Percentiles rank a stretch among this genome's conserved stretches.
These are phyloP conservation scores for Latrodectus hesperus DNA, from an alignment of 2,888 invertebrate genomes.

Conservation along the genomic window DNA sequence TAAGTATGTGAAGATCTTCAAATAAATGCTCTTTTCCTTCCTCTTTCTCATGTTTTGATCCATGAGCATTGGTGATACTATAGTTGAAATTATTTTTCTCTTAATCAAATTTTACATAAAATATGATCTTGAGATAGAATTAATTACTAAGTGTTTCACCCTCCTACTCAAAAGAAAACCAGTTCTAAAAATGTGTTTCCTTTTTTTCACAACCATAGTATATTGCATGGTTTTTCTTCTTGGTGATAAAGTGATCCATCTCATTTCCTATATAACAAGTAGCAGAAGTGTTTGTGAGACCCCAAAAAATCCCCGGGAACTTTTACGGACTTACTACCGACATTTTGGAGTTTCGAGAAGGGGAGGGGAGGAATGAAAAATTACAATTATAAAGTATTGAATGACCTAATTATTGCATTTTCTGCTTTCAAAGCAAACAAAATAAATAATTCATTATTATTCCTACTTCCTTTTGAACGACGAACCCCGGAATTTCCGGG, in stretches of 20 bases:
- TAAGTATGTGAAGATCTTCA: background rate
- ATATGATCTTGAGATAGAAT: background rate
- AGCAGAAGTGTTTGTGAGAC: no score
- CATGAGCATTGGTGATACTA: background rate
- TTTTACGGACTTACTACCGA: no score
- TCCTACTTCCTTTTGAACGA: no score
- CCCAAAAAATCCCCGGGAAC: no score
- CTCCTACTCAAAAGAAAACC: background rate
- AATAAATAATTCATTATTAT: no score
- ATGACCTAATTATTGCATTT: no score
- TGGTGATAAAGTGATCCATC: background rate
- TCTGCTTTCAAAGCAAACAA: no score
- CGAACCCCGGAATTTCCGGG: no score
- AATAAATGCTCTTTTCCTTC: background rate
- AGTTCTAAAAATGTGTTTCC: background rate
- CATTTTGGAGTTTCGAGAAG: no score
- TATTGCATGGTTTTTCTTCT: background rate
- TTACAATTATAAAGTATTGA: no score
- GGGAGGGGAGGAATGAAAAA: no score
- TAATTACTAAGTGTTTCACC: background rate
- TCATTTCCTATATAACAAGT: background rate
- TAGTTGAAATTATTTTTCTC: background rate
- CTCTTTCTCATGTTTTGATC: background rate
- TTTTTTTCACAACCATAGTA: background rate
- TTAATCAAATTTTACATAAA: background rate